Evolutionary conservation across 1,140 invertebrate genomes (phyloP), one percentile per base, ranked within the genome.

Genomic region (Pseudomyrmex sp.): DNA sequence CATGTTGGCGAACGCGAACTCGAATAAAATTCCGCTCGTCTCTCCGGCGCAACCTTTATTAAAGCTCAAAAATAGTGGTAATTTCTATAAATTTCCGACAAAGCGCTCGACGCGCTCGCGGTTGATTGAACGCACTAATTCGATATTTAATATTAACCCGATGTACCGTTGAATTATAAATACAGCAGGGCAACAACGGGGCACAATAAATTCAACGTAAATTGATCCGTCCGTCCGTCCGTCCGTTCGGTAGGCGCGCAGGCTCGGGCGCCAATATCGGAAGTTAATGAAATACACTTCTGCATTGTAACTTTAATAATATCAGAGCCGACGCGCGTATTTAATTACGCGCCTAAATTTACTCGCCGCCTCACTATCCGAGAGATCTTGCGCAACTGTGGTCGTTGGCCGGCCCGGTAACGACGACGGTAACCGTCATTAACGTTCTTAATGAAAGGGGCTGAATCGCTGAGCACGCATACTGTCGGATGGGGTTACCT

Each of bases 391-490:
- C 61, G 46, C 69, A 59, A 74, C 48, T 62, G 62, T 23, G 73
- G 52, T 66, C 73, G 69, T 75, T 85, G 58, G 70, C 58, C 70
- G 52, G 61, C 62, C 26, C 35, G 35, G 69, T 59, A 70, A 73
- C 44, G 69, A 83, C 69, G 69, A 75, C 75, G 84, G 86, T 89
- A 90, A 91, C 89, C 88, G 85, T 92, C 90, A 88, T 91, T 91
- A 92, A 87, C 87, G 86, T 87, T 70, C 86, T 88, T 92, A 91
- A 92, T 92, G 91, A 92, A 92, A 91, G 86, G 84, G 89, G 84
- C 79, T 89, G 90, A 91, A 91, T 91, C 77, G 85, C 84, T 90
- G 88, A 92, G 85, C 88, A 85, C 83, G 87, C 85, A 74, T 84
- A 84, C 23, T 10, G 10, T 58, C 62, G 80, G 26, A 58, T 72